Percentiles rank a stretch among this genome's conserved stretches.
These are phyloP conservation scores for Melanaphis sacchari DNA, from an alignment of 1,140 invertebrate genomes.

Conservation along the genomic window DNA sequence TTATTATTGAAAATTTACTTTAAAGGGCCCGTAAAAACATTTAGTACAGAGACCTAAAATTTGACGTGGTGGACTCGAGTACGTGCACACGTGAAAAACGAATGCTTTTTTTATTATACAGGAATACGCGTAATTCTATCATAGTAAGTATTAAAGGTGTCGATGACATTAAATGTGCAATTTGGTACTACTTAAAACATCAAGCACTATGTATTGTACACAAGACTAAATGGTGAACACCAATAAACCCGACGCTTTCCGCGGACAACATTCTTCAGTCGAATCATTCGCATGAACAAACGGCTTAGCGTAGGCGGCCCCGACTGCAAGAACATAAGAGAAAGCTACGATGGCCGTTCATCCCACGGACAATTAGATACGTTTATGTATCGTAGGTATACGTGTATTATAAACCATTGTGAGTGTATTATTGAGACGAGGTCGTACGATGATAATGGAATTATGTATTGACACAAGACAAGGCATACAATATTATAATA, in stretches of 20 bases:
- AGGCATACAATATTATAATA: neutral
- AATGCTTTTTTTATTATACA: neutral
- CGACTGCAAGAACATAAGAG: conserved; percentile 16
- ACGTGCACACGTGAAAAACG: neutral
- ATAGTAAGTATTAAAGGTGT: no score
- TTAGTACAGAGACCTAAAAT: no score
- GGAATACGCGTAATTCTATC: no score
- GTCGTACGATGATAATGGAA: neutral
- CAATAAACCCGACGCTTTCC: neutral
- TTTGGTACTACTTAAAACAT: neutral
- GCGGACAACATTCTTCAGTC: neutral
- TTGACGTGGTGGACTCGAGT: no score
- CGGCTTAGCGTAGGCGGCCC: conserved; percentile 17
- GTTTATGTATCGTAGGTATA: neutral
- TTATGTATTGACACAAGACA: neutral
- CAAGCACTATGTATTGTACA: neutral
- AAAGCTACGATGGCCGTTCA: conserved; percentile 32
- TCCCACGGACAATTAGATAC: conserved; percentile 27
- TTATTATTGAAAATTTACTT: no score
- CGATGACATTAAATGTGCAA: neutral
- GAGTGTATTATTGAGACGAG: neutral
- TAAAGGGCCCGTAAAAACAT: no score
- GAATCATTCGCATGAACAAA: neutral
- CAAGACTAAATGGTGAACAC: neutral
- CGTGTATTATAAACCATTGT: neutral